These are phyloP conservation scores for Meandrina meandrites DNA, from an alignment of 92 coral and sea anemone species.

Conservation along the genomic window DNA sequence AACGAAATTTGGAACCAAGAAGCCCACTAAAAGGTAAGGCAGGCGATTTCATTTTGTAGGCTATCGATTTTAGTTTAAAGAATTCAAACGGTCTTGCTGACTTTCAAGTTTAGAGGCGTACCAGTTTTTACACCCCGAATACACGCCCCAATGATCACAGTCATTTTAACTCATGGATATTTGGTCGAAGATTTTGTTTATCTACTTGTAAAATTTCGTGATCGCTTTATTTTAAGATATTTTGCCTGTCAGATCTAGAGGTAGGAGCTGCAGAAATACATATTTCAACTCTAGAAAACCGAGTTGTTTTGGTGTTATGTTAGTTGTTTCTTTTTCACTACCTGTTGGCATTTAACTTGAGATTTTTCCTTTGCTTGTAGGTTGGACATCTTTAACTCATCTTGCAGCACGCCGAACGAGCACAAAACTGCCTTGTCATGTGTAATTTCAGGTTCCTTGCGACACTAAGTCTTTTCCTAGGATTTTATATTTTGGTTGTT, in stretches of 20 bases:
- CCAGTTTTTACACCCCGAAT: conserved; percentile 20
- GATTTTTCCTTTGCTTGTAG: conserved; percentile 8
- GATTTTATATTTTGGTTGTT: conserved; percentile 26
- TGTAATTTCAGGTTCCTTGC: conserved; percentile 8
- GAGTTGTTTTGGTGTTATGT: neutral
- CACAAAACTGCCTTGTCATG: conserved; percentile 2
- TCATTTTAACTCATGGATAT: conserved; percentile 1
- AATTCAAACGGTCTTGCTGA: neutral
- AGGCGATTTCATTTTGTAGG: neutral
- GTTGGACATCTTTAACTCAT: conserved; percentile 1
- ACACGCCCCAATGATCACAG: conserved; percentile 29
- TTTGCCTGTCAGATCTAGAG: no score
- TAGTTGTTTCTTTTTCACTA: neutral
- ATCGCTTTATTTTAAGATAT: neutral
- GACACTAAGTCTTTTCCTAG: conserved; percentile 20
- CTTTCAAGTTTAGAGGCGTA: neutral
- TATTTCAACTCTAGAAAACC: neutral
- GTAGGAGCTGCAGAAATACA: neutral
- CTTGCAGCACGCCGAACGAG: neutral
- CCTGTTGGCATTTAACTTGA: neutral
- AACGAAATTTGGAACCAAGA: conserved; percentile 21
- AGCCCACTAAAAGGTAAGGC: conserved; percentile 21
- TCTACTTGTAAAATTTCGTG: neutral
- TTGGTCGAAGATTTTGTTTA: conserved; percentile 14
- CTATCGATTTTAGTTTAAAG: neutral